Conservation (phyloP, 2,113 vertebrate genomes). For the Loxodonta africana region DNA sequence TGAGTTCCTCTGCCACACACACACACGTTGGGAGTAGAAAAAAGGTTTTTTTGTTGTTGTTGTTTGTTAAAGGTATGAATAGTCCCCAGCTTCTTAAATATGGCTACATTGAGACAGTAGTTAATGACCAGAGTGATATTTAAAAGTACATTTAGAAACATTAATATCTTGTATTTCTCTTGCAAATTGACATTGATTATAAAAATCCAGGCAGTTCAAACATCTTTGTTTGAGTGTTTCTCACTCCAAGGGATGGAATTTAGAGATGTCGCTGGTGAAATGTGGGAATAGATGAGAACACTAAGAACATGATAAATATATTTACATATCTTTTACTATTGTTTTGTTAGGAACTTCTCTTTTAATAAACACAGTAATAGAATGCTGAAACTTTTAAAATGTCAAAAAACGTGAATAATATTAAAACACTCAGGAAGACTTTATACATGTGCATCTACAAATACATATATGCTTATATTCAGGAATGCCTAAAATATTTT, state of each 20-base stretch:
- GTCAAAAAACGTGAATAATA: background rate
- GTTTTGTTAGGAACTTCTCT: constrained; percentile 44
- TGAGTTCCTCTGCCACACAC: background rate
- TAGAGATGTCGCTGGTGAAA: background rate
- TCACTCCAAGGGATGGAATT: background rate
- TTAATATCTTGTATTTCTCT: constrained; percentile 19
- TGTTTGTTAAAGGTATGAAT: background rate
- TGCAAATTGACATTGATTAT: background rate
- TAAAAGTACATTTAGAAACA: constrained; percentile 34
- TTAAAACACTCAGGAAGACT: constrained; percentile 12
- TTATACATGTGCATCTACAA: background rate
- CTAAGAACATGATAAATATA: constrained; percentile 3
- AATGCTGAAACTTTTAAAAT: constrained; percentile 19
- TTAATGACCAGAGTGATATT: background rate
- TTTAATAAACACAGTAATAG: constrained; percentile 34
- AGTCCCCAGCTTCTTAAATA: background rate
- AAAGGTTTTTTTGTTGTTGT: background rate
- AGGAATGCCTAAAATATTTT: constrained; percentile 35
- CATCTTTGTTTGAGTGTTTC: background rate
- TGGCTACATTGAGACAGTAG: background rate
- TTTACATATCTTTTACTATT: constrained; percentile 25
- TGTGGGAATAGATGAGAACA: background rate
- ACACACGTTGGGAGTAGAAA: background rate
- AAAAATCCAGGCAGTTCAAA: background rate
- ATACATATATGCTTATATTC: background rate